Evolutionary conservation across 1,140 invertebrate genomes (phyloP).

Genomic region (Colletes latitarsis): DNA sequence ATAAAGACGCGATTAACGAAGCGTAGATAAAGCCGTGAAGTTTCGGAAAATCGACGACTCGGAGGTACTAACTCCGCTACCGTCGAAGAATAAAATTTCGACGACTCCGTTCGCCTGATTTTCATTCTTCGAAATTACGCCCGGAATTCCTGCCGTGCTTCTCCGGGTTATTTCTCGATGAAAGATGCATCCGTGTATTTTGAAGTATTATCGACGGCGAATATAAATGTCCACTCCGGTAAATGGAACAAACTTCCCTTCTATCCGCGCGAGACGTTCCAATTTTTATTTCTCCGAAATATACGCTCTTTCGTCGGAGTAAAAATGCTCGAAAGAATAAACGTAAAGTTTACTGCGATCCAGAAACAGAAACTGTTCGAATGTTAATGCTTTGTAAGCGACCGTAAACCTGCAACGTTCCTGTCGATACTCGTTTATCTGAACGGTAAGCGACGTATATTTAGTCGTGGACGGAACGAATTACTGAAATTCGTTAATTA

Average conservation of each 20-base stretch:
- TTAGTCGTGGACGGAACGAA: no score
- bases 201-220: not conserved
- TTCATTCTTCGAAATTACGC: not conserved
- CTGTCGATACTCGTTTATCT: no score
- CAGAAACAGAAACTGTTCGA: no score
- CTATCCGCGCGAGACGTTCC: not conserved
- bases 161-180: not conserved
- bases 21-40: not conserved
- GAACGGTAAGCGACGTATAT: no score
- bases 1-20: slow-evolving; percentile 14
- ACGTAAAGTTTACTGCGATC: not conserved
- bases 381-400: no score
- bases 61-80: not conserved
- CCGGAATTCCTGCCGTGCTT: no score
- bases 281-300: not conserved
- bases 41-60: not conserved
- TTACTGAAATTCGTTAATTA: no score
- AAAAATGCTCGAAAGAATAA: not conserved
- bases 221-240: not conserved
- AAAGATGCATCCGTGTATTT: not conserved
- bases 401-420: no score
- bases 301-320: not conserved
- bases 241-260: slow-evolving; percentile 5
- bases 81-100: not conserved
- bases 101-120: not conserved